phyloP scores from a whole-genome alignment of 2,113 vertebrate genomes.

The Grammomys surdaster region DNA sequence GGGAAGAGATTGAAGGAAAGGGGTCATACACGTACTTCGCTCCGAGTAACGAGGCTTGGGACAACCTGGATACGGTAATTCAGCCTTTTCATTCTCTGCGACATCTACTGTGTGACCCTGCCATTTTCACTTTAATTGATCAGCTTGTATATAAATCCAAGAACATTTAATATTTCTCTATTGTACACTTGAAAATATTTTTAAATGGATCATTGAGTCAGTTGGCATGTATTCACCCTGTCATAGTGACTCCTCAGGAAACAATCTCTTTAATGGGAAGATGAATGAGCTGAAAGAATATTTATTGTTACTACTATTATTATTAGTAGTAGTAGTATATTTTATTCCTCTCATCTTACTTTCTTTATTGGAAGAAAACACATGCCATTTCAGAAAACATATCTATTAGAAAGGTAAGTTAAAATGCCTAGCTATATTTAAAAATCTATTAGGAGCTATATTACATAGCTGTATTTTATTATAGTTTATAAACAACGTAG shows the following conservation, averaged over 20 bases:
- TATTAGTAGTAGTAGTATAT: neutral
- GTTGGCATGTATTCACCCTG: neutral
- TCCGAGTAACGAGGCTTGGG: slow-evolving; percentile 98
- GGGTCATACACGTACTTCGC: slow-evolving; percentile 97
- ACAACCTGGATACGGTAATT: slow-evolving; percentile 92
- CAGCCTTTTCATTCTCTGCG: neutral
- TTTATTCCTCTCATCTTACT: neutral
- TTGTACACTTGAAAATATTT: neutral
- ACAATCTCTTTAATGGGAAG: neutral
- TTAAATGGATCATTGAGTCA: neutral
- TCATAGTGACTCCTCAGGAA: neutral
- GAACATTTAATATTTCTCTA: neutral
- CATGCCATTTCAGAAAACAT: neutral
- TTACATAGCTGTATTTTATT: slow-evolving; percentile 14
- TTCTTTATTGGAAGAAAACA: neutral
- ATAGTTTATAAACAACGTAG: neutral
- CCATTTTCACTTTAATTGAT: neutral
- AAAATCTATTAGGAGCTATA: neutral
- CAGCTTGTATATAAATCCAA: neutral
- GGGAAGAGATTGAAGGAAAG: slow-evolving; percentile 94
- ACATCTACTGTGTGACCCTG: neutral
- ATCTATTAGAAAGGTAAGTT: neutral
- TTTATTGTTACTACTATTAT: too few species aligned
- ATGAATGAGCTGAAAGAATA: neutral
- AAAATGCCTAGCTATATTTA: slow-evolving; percentile 9